Evolutionary conservation across 1,140 invertebrate genomes (phyloP).

Genomic region (Calycopis cecrops): DNA sequence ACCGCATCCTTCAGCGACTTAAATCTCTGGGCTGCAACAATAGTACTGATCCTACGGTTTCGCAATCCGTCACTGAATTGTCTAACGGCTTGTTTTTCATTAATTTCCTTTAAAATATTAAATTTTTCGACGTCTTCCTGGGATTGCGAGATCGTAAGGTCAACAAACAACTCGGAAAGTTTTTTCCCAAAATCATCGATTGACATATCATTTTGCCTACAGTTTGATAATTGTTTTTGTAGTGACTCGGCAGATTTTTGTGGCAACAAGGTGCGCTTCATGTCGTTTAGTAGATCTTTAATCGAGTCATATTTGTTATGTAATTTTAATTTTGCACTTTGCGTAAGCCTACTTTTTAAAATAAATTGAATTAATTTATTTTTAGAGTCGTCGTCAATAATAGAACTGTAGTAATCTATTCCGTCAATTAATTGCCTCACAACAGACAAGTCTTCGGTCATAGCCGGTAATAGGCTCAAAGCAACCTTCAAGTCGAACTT

Average conservation of each 20-base stretch:
- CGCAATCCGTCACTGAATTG: conserved; percentile 22
- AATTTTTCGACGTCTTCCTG: conserved; percentile 14
- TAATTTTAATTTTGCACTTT: conserved; percentile 19
- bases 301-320: conserved; percentile 7
- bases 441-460: no score
- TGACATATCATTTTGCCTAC: not conserved
- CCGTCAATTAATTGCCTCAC: no score
- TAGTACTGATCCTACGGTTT: conserved; percentile 23
- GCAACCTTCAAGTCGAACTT: no score
- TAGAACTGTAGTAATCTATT: no score
- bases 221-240: no score
- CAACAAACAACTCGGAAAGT: conserved; percentile 19
- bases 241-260: not conserved
- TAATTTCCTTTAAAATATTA: conserved; percentile 15
- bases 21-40: conserved; percentile 19
- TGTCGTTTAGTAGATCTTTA: conserved; percentile 17
- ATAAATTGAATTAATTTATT: conserved; percentile 20
- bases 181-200: conserved; percentile 21
- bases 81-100: conserved; percentile 17
- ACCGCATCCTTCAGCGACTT: not conserved
- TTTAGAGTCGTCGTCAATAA: no score
- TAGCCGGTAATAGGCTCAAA: no score
- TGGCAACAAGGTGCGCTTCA: conserved; percentile 14
- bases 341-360: conserved; percentile 16
- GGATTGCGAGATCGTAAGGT: conserved; percentile 21